Base-by-base conservation (phyloP, 2,113 vertebrate genomes). In the Myiopsitta monachus region DNA sequence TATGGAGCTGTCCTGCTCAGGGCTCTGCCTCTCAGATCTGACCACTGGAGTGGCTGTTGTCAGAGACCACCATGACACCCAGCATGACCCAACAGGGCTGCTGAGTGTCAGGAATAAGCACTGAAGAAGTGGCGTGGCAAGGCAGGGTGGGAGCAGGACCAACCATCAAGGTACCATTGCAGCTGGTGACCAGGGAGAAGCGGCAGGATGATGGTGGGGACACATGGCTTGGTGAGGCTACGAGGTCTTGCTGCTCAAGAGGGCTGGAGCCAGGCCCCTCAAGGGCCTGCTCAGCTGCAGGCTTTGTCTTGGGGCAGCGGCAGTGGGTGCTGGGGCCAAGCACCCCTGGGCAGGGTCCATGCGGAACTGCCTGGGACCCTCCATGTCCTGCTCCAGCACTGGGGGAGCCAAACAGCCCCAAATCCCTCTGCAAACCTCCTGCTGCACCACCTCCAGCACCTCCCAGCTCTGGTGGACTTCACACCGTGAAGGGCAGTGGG, bases 191-290 rank as follows among this genome's bases (percentile, higher is more conserved):
- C 1, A 2, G 18, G 23, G 33, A 46, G 61, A 18, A 26, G 39
- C 51, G 70, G 30, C 52, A 82, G 38, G 38, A 67, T 62, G 82
- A 36, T 2, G 1, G 18, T 12, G 64, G 87, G 36, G 63, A 21
- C 16, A 6, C 1, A 4, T 67, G 55, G 17, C 31, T 80, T 0
- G 0, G 39, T 36, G 39, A 13, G 44, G 33, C 16, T 0, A 1
- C 3, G 18, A n/a, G 23, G 78, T 28, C 70, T 44, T 18, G 14
- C 59, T 9, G 38, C 21, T 23, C 46, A 10, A 0, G 1, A 44
- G 36, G 33, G 36, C 44, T 75, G 68, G 46, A 74, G 43, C 70
- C 1, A 2, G 78, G 23, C 13, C 39, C 49, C 41, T 24, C 21
- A 17, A 1, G 4, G 83, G 28, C 63, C 3, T 5, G 14, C 59